A percentile compares a stretch with the other conserved stretches of the same genome.
phyloP scores from a whole-genome alignment of 1,140 invertebrate species.

The Trichonephila inaurata region DNA sequence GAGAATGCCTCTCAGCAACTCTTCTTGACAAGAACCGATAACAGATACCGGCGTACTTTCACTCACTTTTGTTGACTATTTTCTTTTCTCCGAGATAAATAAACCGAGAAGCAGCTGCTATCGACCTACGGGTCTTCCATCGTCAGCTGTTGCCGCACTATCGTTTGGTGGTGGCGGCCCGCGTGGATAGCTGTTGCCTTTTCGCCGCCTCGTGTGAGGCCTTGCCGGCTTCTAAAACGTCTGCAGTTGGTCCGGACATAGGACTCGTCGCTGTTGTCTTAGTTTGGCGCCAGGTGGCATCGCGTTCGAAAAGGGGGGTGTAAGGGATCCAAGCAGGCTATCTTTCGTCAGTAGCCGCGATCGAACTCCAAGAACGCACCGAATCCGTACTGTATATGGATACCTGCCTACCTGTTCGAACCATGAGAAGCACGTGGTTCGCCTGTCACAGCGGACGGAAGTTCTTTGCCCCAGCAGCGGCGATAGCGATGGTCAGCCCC shows the following conservation, averaged over 20 bases:
- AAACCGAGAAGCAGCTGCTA: background rate
- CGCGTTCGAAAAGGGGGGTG: slow-evolving; percentile 16
- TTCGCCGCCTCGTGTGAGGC: slow-evolving; percentile 4
- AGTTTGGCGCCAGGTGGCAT: slow-evolving; percentile 65
- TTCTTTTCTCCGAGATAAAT: background rate
- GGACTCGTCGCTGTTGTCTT: slow-evolving; percentile 22
- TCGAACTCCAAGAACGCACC: slow-evolving; percentile 46
- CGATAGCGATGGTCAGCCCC: background rate
- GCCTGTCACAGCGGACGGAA: background rate
- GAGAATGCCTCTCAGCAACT: too few species aligned
- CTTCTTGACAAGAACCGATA: too few species aligned
- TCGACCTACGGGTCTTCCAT: background rate
- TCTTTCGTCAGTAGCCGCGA: slow-evolving; percentile 67
- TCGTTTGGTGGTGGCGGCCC: background rate
- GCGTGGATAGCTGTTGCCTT: background rate
- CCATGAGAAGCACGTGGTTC: background rate
- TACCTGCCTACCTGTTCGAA: slow-evolving; percentile 49
- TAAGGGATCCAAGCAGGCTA: slow-evolving; percentile 18
- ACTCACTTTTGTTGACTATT: background rate
- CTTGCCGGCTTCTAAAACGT: slow-evolving; percentile 29
- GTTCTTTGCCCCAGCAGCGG: too few species aligned
- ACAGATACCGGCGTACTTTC: background rate
- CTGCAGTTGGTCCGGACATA: background rate
- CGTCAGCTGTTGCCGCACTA: slow-evolving; percentile 2
- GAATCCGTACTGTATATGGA: background rate